A percentile compares a stretch with the other conserved stretches of the same genome.
phyloP scores from a whole-genome alignment of 2,888 invertebrate genomes.

The Pachliopta kotzebuea region DNA sequence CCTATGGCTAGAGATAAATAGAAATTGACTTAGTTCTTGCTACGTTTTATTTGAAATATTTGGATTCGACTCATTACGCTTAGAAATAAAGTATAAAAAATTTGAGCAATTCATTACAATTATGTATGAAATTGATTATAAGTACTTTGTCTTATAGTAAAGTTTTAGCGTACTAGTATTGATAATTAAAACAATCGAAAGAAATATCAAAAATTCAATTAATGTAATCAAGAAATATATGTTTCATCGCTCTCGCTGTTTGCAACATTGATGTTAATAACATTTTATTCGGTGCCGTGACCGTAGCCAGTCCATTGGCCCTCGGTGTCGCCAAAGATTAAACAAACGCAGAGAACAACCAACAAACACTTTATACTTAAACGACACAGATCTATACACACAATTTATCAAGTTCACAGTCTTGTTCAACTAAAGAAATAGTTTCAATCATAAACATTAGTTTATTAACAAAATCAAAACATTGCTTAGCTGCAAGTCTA shows the following conservation, averaged over 20 bases:
- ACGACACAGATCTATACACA: not conserved
- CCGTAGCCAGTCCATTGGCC: constrained; percentile 50
- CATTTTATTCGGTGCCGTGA: constrained; percentile 59
- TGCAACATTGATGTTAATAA: constrained; percentile 54
- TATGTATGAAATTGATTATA: not conserved
- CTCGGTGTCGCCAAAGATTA: constrained; percentile 37
- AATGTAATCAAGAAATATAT: constrained; percentile 27
- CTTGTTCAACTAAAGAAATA: too few relatives aligned
- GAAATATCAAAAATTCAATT: constrained; percentile 16
- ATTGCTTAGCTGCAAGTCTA: too few relatives aligned
- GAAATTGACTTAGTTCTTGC: constrained; percentile 19
- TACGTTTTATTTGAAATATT: constrained; percentile 19
- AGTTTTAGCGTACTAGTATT: not conserved
- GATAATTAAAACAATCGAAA: not conserved
- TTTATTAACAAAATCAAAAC: too few relatives aligned
- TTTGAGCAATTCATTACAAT: too few relatives aligned
- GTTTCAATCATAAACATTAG: too few relatives aligned
- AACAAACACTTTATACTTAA: not conserved
- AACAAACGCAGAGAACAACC: not conserved
- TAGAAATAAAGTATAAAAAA: too few relatives aligned
- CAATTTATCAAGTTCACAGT: too few relatives aligned
- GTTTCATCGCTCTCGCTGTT: constrained; percentile 34
- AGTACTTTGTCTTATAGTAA: not conserved
- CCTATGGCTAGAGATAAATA: constrained; percentile 14
- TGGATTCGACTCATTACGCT: constrained; percentile 17